Evolutionary conservation across 2,113 vertebrate species (phyloP), one percentile per base, ranked within the genome.

Genomic region (Corydoras sp.): DNA sequence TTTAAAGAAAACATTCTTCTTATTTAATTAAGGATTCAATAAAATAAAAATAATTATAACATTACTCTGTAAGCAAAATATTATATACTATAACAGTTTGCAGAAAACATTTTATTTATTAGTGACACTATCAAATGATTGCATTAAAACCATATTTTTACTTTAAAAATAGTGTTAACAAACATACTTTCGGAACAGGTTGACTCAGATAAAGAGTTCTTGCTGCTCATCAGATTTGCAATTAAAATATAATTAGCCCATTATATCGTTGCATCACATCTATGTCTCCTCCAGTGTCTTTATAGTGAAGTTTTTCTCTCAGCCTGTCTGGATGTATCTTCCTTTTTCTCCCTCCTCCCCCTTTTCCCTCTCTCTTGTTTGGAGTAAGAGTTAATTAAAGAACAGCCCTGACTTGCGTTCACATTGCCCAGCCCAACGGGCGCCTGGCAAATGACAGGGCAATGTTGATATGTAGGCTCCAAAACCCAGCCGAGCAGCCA

Each of bases 311-410:
- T 30, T 63, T 65, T 8, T 68, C n/a, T 65, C 15, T 60, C 56
- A 11, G 3, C 71, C 35, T 62, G 49, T 72, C 58, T 69, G 13
- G 6, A 12, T 65, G 11, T 65, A 18, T 64, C 9, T 31, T 31
- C 58, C 32, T 53, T 31, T 68, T 51, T 65, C 68, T 31, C 18
- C 63, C 59, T 58, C 53, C 14, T 63, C 55, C 68, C 49, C 53
- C 24, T 48, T 48, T 35, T 56, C 54, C 62, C 65, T 58, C 48
- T 43, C 30, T 66, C 43, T 72, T 24, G 58, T 59, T 59, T 30
- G 5, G 69, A 62, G 65, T 55, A 73, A 64, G 51, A 78, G 78
- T 72, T 80, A 78, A 82, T 80, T 82, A 78, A 65, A 75, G 78
- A 79, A 76, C 74, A 80, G 76, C 76, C 61, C 65, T 68, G 61